Percentiles rank a stretch among this genome's conserved stretches.
Conservation (phyloP, 2,888 invertebrate genomes). For the Nycteola revayana region DNA sequence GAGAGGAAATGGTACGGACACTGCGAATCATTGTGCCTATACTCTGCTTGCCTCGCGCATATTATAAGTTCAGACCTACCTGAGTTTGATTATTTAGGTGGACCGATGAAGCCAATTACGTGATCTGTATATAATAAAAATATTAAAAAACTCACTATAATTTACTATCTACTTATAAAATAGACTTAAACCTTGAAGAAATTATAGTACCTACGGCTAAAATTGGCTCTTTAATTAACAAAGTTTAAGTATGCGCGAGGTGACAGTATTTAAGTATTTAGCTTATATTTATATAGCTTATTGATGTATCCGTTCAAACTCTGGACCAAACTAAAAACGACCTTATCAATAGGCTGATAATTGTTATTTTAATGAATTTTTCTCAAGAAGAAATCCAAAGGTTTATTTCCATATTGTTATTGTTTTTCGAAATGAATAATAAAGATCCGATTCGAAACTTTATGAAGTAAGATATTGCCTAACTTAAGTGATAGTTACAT, state of each 20-base stretch:
- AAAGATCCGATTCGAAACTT: conserved; percentile 24
- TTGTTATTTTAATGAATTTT: conserved; percentile 10
- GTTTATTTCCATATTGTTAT: conserved; percentile 26
- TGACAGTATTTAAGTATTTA: conserved; percentile 31
- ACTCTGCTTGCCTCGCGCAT: conserved; percentile 30
- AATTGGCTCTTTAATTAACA: too few species aligned
- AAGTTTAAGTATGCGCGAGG: conserved; percentile 30
- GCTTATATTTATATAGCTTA: too few species aligned
- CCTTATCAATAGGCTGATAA: conserved; percentile 42
- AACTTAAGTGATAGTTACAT: conserved; percentile 34
- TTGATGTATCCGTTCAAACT: conserved; percentile 38
- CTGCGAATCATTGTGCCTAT: conserved; percentile 22
- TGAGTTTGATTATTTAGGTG: too few species aligned
- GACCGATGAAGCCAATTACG: too few species aligned
- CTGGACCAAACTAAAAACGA: conserved; percentile 30
- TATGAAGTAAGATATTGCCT: conserved; percentile 29
- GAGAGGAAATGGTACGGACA: neutral
- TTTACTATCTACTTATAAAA: too few species aligned
- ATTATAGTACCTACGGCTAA: too few species aligned
- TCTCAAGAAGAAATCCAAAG: conserved; percentile 32
- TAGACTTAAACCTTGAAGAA: too few species aligned
- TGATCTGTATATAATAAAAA: too few species aligned
- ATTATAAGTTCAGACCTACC: conserved; percentile 14
- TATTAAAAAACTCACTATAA: too few species aligned
- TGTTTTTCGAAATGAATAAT: conserved; percentile 17